Conservation (phyloP, 2,113 vertebrate species). For the Vidua macroura region DNA sequence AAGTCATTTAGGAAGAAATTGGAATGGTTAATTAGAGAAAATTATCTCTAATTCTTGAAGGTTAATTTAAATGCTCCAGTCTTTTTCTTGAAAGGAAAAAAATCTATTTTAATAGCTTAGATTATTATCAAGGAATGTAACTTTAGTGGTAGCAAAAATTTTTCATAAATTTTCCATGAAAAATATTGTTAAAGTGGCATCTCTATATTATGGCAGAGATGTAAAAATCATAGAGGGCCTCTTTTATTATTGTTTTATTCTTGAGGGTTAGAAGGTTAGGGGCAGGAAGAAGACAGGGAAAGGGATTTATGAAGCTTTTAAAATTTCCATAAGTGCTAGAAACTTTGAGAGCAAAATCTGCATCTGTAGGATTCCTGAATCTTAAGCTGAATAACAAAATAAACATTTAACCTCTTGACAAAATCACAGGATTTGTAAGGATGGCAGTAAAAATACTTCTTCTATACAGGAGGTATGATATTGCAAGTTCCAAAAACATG, state of each 20-base stretch:
- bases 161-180: neutral
- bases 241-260: neutral
- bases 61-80: constrained; percentile 50
- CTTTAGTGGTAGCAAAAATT: neutral
- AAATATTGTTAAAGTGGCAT: neutral
- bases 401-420: neutral
- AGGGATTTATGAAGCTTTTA: neutral
- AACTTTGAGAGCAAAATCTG: neutral
- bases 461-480: neutral
- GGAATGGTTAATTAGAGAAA: constrained; percentile 48
- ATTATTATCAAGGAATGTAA: constrained; percentile 21
- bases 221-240: neutral
- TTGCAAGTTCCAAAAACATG: neutral
- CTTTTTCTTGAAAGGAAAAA: constrained; percentile 9
- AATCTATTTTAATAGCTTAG: constrained; percentile 4
- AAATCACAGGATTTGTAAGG: neutral
- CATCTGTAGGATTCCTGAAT: neutral
- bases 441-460: neutral
- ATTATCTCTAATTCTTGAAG: constrained; percentile 48
- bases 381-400: neutral
- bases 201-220: neutral
- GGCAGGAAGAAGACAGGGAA: neutral
- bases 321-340: neutral
- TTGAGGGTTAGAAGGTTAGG: accelerated
- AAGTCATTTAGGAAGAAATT: constrained; percentile 38